Conservation (phyloP, 2,113 vertebrate genomes). For the Choloepus hoffmanni region DNA sequence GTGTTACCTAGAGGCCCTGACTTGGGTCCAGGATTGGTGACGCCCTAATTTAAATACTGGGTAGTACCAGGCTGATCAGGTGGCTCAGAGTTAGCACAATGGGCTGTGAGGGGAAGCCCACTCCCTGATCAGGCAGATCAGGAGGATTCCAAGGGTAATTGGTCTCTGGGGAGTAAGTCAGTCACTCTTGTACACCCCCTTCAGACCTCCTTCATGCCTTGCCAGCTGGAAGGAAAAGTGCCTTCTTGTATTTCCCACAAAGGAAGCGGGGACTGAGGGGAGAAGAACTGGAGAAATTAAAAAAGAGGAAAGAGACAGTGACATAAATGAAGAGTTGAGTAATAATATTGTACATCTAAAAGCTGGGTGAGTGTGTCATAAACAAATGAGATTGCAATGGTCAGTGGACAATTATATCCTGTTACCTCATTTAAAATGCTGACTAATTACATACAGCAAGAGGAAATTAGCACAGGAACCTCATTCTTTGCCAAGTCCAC, state of each 20-base stretch:
- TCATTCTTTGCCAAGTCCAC: constrained; percentile 66
- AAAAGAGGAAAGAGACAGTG: constrained; percentile 76
- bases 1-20: constrained; percentile 86
- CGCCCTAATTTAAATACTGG: constrained; percentile 88
- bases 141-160: constrained; percentile 89
- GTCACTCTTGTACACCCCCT: constrained; percentile 85
- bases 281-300: constrained; percentile 71
- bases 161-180: constrained; percentile 84
- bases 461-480: constrained; percentile 75
- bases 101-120: constrained; percentile 73
- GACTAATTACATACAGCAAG: constrained; percentile 68
- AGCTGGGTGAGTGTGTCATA: constrained; percentile 60
- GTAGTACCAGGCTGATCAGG: constrained; percentile 87
- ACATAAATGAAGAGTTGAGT: constrained; percentile 69
- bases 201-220: constrained; percentile 86
- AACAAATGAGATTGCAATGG: constrained; percentile 73
- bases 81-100: constrained; percentile 86
- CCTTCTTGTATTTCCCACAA: constrained; percentile 81
- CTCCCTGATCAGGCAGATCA: constrained; percentile 85
- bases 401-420: constrained; percentile 79
- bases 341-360: constrained; percentile 70
- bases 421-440: constrained; percentile 81
- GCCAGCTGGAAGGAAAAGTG: constrained; percentile 87
- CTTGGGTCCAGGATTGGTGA: constrained; percentile 84
- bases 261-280: constrained; percentile 75